A percentile compares a stretch with the other conserved stretches of the same genome.
Evolutionary conservation across 2,797 vertebrate species (phyloP).

Genomic region (Alca torda): DNA sequence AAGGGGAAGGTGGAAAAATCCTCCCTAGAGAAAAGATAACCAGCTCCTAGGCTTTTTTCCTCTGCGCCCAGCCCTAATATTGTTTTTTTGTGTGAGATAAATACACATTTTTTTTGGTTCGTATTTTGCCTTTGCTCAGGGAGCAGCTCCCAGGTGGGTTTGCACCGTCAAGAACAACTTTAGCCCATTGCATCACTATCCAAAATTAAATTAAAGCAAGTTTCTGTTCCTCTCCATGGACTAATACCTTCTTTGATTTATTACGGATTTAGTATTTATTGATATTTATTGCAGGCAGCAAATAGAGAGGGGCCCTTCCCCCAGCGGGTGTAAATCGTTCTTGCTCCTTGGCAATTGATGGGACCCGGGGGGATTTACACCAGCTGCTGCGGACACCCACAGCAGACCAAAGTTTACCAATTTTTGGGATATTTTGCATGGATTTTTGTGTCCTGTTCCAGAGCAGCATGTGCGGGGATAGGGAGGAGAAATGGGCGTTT

Average conservation of each 20-base stretch:
- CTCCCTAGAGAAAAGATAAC: not conserved
- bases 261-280: not conserved
- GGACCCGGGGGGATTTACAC: not conserved
- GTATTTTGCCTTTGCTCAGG: rapidly evolving
- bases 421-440: slow-evolving; percentile 57
- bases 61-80: no score
- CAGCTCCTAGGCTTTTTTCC: not conserved
- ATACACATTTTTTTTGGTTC: not conserved
- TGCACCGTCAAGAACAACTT: not conserved
- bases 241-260: not conserved
- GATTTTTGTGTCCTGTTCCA: not conserved
- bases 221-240: not conserved
- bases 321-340: rapidly evolving
- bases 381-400: rapidly evolving
- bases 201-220: not conserved
- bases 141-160: not conserved
- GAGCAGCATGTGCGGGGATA: rapidly evolving
- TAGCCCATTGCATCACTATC: rapidly evolving
- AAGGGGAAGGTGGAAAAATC: not conserved
- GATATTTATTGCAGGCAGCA: not conserved
- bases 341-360: not conserved
- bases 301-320: not conserved
- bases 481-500: rapidly evolving
- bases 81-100: not conserved
- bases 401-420: not conserved